phyloP scores from a whole-genome alignment of 2,113 vertebrate genomes.

The Pachycephala philippinensis region DNA sequence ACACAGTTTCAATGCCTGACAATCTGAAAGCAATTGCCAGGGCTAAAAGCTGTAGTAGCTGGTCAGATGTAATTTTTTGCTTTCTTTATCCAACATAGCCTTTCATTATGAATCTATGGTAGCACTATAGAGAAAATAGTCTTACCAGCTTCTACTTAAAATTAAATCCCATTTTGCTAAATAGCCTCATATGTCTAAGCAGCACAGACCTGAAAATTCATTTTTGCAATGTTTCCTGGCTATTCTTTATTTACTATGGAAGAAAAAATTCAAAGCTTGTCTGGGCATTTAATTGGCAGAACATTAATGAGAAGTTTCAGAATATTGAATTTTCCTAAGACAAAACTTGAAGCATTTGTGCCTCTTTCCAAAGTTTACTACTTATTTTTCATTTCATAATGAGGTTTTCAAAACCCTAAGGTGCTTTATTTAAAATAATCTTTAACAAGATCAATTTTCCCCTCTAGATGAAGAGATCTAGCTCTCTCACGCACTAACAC shows the following conservation, averaged over 20 bases:
- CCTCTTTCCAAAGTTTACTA: background rate
- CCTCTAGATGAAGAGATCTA: background rate
- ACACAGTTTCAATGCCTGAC: background rate
- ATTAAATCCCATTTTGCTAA: background rate
- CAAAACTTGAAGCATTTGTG: background rate
- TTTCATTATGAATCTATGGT: background rate
- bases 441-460: background rate
- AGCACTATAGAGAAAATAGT: background rate
- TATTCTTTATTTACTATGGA: background rate
- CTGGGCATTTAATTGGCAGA: background rate
- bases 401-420: background rate
- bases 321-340: background rate
- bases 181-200: background rate
- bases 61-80: background rate
- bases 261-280: background rate
- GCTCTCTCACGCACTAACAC: background rate
- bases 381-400: background rate
- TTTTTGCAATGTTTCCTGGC: background rate
- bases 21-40: background rate
- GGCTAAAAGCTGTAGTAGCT: background rate
- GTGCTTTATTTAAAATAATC: background rate
- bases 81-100: background rate
- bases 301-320: background rate
- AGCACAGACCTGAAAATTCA: background rate
- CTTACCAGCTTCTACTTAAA: background rate